Evolutionary conservation across 1,140 invertebrate genomes (phyloP).

Genomic region (Aphelinus atriplicis): DNA sequence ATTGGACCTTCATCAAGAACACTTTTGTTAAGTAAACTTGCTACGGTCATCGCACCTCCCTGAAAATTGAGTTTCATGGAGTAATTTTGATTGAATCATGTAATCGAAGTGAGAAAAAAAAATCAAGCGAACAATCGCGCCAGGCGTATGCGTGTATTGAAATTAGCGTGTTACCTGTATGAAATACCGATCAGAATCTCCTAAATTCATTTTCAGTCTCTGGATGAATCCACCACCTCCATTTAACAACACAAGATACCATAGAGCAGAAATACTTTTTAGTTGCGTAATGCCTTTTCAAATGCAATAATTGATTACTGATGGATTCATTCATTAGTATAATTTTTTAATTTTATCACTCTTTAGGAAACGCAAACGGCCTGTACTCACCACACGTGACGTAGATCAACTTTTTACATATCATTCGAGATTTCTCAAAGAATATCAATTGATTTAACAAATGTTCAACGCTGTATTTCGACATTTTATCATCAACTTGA

Average conservation of each 20-base stretch:
- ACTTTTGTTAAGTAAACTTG: conserved; percentile 39
- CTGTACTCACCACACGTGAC: conserved; percentile 45
- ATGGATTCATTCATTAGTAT: no score
- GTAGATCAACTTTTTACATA: conserved; percentile 47
- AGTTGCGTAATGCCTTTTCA: conserved; percentile 42
- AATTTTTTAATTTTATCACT: no score
- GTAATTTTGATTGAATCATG: no score
- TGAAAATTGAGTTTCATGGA: conserved; percentile 3
- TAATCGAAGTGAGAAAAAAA: no score
- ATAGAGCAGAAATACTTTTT: conserved; percentile 47
- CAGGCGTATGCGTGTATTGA: background rate
- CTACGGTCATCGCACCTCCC: conserved; percentile 43
- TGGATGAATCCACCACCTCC: conserved; percentile 47
- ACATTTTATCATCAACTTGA: conserved; percentile 37
- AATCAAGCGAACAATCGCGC: no score
- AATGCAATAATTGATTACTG: background rate
- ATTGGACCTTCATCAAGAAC: conserved; percentile 38
- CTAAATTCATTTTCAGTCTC: conserved; percentile 44
- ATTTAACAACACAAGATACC: conserved; percentile 47
- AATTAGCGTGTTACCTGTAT: conserved; percentile 41
- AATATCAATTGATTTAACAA: conserved; percentile 39
- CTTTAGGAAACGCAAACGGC: no score
- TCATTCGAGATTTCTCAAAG: conserved; percentile 33
- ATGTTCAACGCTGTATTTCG: conserved; percentile 44
- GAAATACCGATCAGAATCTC: conserved; percentile 43